A percentile compares a stretch with the other conserved stretches of the same genome.
Conservation (phyloP, 2,113 vertebrate genomes). For the Neomonachus schauinslandi region DNA sequence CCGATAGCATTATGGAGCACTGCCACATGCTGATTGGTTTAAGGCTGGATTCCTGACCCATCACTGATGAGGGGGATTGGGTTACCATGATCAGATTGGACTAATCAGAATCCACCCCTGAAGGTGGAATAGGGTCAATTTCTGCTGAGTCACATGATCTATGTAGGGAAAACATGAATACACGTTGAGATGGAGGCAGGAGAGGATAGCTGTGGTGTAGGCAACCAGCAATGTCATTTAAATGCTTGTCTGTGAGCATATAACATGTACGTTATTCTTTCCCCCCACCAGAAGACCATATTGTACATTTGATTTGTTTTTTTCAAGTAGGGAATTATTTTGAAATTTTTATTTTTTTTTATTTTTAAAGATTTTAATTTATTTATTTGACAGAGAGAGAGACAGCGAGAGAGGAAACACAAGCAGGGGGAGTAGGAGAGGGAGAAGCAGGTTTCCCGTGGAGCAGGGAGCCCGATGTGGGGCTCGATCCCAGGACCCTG, state of each 20-base stretch:
- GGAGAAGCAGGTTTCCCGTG: too few relatives aligned
- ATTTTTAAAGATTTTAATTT: too few relatives aligned
- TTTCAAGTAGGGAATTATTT: conserved; percentile 31
- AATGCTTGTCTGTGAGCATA: background rate
- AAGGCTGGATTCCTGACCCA: background rate
- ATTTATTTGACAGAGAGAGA: too few relatives aligned
- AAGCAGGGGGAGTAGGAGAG: too few relatives aligned
- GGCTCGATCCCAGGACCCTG: too few relatives aligned
- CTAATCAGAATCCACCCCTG: background rate
- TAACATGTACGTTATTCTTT: background rate
- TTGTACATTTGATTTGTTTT: background rate
- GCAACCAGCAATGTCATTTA: background rate
- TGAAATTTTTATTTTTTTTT: background rate
- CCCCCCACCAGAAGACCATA: background rate
- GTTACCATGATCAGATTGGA: background rate
- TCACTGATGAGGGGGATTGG: background rate
- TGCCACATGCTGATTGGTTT: background rate
- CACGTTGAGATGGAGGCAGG: background rate
- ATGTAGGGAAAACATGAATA: background rate
- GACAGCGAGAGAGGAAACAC: too few relatives aligned
- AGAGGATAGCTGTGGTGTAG: background rate
- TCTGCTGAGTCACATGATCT: background rate
- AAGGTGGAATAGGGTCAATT: background rate
- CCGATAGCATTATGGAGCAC: too few relatives aligned
- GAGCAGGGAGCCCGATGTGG: too few relatives aligned